phyloP scores from a whole-genome alignment of 2,888 invertebrate species.

The Lepidochrysops patricia region DNA sequence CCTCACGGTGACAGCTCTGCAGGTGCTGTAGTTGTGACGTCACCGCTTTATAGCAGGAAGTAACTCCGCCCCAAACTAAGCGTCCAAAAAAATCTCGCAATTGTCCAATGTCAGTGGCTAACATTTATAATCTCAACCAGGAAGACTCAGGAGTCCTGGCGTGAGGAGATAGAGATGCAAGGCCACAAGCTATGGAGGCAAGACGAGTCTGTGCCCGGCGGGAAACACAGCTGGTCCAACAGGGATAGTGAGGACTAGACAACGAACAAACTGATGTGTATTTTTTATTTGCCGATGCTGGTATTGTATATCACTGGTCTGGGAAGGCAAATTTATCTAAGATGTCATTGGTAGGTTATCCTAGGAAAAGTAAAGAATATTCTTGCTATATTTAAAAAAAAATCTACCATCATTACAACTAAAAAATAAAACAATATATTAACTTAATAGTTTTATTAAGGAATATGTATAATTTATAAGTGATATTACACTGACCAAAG shows the following conservation, averaged over 20 bases:
- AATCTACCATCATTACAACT: too few relatives aligned
- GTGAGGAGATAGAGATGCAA: constrained; percentile 71
- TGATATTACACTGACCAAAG: constrained; percentile 24
- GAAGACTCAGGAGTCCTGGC: constrained; percentile 72
- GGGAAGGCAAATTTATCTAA: too few relatives aligned
- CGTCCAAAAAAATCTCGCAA: too few relatives aligned
- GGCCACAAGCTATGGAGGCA: constrained; percentile 73
- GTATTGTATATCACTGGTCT: too few relatives aligned
- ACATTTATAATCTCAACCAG: constrained; percentile 34
- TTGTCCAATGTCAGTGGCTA: too few relatives aligned
- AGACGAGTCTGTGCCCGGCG: constrained; percentile 52
- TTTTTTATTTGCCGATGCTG: background rate
- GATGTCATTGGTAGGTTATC: too few relatives aligned
- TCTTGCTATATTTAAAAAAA: too few relatives aligned
- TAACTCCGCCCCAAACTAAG: too few relatives aligned
- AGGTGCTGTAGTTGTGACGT: background rate
- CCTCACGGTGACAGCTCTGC: too few relatives aligned
- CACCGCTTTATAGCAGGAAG: too few relatives aligned
- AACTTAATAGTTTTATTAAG: constrained; percentile 24
- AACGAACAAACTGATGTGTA: background rate
- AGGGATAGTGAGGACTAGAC: constrained; percentile 13
- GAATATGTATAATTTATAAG: constrained; percentile 27
- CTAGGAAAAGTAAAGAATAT: too few relatives aligned
- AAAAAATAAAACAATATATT: constrained; percentile 31
- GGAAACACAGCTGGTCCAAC: constrained; percentile 25